Evolutionary conservation across 1,140 invertebrate species (phyloP).

Genomic region (Drosophila sproati): DNA sequence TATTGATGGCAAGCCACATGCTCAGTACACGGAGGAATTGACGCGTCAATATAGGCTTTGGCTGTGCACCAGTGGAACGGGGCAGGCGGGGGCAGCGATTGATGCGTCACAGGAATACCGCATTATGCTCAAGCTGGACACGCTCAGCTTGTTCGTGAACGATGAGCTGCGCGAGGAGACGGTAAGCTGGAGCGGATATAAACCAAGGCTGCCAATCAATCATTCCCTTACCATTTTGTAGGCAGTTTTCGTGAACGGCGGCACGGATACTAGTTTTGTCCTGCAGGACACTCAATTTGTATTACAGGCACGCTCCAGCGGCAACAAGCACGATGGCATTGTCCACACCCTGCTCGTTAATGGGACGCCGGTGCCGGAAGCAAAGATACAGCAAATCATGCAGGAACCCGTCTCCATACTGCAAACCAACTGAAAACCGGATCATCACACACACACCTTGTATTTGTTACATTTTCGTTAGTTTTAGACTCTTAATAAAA

Average conservation of each 20-base stretch:
- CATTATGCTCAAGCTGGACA: slow-evolving; percentile 87
- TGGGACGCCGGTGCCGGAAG: slow-evolving; percentile 72
- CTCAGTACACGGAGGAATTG: slow-evolving; percentile 92
- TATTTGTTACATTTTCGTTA: slow-evolving; percentile 52
- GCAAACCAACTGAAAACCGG: slow-evolving; percentile 51
- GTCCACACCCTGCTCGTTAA: slow-evolving; percentile 76
- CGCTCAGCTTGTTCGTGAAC: slow-evolving; percentile 80
- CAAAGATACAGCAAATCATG: slow-evolving; percentile 81
- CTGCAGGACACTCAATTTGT: slow-evolving; percentile 75
- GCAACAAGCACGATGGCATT: slow-evolving; percentile 81
- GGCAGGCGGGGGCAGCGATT: slow-evolving; percentile 25
- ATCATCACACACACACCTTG: slow-evolving; percentile 10
- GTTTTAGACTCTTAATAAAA: slow-evolving; percentile 1
- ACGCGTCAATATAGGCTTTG: slow-evolving; percentile 87
- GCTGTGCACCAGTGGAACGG: slow-evolving; percentile 65
- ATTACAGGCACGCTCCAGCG: slow-evolving; percentile 79
- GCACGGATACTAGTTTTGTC: slow-evolving; percentile 92
- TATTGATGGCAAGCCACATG: slow-evolving; percentile 91
- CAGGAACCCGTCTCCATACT: slow-evolving; percentile 79
- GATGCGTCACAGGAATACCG: slow-evolving; percentile 85
- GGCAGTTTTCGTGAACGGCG: slow-evolving; percentile 92
- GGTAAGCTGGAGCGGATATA: slow-evolving; percentile 30
- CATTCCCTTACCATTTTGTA: slow-evolving; percentile 81
- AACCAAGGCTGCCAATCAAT: slow-evolving; percentile 6
- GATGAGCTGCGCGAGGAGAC: slow-evolving; percentile 74